A percentile compares a stretch with the other conserved stretches of the same genome.
Conservation (phyloP, 2,113 vertebrate genomes). For the Lutjanus erythropterus region DNA sequence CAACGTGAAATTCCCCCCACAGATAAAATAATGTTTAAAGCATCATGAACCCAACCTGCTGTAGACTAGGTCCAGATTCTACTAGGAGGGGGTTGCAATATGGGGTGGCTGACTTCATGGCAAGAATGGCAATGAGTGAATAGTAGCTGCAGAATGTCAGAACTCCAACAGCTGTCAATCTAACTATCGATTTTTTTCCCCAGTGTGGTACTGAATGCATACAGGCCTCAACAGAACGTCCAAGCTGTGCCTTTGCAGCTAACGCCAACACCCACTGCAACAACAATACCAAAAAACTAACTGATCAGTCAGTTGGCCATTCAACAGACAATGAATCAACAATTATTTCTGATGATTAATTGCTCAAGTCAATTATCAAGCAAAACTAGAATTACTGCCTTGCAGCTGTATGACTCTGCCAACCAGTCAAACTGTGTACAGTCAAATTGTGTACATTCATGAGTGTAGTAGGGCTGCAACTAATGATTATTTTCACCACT, state of each 20-base stretch:
- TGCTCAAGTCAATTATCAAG: not conserved
- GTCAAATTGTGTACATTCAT: no score
- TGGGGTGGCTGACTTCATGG: not conserved
- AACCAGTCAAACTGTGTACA: no score
- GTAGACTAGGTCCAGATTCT: not conserved
- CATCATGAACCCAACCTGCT: not conserved
- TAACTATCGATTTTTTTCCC: not conserved
- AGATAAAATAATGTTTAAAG: constrained; percentile 1
- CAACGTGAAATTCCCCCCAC: not conserved
- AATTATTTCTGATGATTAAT: not conserved
- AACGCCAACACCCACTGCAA: no score
- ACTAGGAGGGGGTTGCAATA: not conserved
- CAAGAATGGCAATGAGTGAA: constrained; percentile 3
- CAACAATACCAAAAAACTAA: not conserved
- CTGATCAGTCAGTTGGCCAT: not conserved
- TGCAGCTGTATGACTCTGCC: no score
- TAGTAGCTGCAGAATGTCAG: not conserved
- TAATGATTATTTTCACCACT: no score
- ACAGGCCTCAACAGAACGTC: not conserved
- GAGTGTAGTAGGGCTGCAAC: no score
- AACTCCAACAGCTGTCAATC: no score
- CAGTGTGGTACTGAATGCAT: not conserved
- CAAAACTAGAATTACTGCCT: not conserved
- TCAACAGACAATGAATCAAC: not conserved
- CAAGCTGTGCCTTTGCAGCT: no score